A percentile compares a stretch with the other conserved stretches of the same genome.
phyloP scores from a whole-genome alignment of 2,797 vertebrate species.

The Gymnopithys bicolor region DNA sequence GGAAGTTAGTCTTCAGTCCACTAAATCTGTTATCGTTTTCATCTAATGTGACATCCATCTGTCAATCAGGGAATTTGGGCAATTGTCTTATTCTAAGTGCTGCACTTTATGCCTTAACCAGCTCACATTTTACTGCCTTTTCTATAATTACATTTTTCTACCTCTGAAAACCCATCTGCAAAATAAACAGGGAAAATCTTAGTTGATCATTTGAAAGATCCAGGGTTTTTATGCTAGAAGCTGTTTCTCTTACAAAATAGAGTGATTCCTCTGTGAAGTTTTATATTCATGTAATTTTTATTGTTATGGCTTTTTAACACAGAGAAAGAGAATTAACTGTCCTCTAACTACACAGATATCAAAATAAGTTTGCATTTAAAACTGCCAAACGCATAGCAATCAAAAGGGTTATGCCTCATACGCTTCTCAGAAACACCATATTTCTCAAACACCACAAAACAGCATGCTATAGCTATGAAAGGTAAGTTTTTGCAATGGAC shows the following conservation, averaged over 20 bases:
- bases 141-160: slow-evolving; percentile 70
- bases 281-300: slow-evolving; percentile 51
- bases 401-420: not conserved
- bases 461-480: not conserved
- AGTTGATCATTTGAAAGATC: slow-evolving; percentile 40
- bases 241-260: slow-evolving; percentile 37
- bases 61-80: slow-evolving; percentile 86
- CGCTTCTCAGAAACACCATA: not conserved
- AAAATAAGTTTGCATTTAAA: slow-evolving; percentile 44
- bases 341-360: not conserved
- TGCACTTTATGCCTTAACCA: slow-evolving; percentile 66
- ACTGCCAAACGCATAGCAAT: not conserved
- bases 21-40: slow-evolving; percentile 93
- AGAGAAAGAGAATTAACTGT: slow-evolving; percentile 11
- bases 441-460: not conserved
- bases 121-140: slow-evolving; percentile 66
- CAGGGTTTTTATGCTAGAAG: slow-evolving; percentile 57
- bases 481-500: not conserved
- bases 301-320: slow-evolving; percentile 23
- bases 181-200: slow-evolving; percentile 64
- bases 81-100: slow-evolving; percentile 75
- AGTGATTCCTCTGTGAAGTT: slow-evolving; percentile 39
- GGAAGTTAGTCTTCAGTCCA: slow-evolving; percentile 89
- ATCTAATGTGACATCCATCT: slow-evolving; percentile 93
- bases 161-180: slow-evolving; percentile 64